Conservation (phyloP, 2,888 invertebrate species). For the Sicus ferrugineus region DNA sequence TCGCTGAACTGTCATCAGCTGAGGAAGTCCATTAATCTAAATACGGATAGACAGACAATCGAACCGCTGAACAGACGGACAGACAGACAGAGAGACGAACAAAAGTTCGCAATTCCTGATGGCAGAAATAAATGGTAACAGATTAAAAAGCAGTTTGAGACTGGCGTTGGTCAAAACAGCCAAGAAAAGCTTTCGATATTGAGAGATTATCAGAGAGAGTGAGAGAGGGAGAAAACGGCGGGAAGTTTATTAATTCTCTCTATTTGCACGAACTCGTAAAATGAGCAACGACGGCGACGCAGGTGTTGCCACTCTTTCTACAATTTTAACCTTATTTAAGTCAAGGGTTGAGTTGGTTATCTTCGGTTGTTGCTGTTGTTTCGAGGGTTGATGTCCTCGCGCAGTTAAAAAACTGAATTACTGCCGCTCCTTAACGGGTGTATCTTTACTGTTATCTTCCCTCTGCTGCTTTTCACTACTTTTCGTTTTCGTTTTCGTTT, state of each 20-base stretch:
- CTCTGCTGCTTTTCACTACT: conserved; percentile 8
- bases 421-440: not conserved
- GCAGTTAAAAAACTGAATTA: conserved; percentile 7
- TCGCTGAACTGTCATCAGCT: conserved; percentile 49
- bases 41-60: not conserved
- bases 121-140: not conserved
- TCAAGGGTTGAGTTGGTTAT: conserved; percentile 19
- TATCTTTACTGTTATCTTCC: not conserved
- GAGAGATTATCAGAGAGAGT: too few species aligned
- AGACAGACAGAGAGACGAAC: too few species aligned
- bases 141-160: not conserved
- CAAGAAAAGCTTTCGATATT: too few species aligned
- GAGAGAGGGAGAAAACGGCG: not conserved
- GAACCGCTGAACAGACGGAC: too few species aligned
- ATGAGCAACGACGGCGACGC: too few species aligned
- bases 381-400: conserved; percentile 12
- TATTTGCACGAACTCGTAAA: not conserved
- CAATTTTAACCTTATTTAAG: not conserved
- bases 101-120: not conserved
- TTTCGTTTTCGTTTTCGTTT: conserved; percentile 34
- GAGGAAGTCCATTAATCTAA: conserved; percentile 52
- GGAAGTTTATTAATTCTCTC: conserved; percentile 16
- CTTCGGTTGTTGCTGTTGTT: not conserved
- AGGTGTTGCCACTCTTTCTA: conserved; percentile 14
- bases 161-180: not conserved